phyloP scores from a whole-genome alignment of 2,888 invertebrate species.

The Nowickia ferox region DNA sequence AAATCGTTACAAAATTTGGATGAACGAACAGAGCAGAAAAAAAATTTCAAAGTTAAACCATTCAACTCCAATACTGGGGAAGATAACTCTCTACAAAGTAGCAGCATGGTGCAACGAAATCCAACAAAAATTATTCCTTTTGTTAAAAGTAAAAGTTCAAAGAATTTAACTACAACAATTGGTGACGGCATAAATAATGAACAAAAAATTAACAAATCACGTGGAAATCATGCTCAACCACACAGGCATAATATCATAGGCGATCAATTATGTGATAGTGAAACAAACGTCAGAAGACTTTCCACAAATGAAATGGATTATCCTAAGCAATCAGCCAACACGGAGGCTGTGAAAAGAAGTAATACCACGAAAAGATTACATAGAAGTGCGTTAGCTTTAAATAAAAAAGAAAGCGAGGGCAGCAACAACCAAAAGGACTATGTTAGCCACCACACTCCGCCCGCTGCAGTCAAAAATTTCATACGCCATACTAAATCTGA shows the following conservation, averaged over 20 bases:
- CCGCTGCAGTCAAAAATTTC: slow-evolving; percentile 17
- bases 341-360: slow-evolving; percentile 42
- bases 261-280: slow-evolving; percentile 18
- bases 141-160: slow-evolving; percentile 63
- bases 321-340: neutral
- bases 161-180: slow-evolving; percentile 19
- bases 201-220: slow-evolving; percentile 28
- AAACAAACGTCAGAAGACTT: slow-evolving; percentile 35
- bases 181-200: slow-evolving; percentile 18
- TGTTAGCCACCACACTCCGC: slow-evolving; percentile 14
- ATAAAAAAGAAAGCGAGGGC: slow-evolving; percentile 59
- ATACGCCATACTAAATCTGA: slow-evolving; percentile 72
- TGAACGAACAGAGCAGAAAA: slow-evolving; percentile 68
- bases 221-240: slow-evolving; percentile 15
- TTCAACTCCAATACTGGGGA: slow-evolving; percentile 37
- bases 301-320: slow-evolving; percentile 21
- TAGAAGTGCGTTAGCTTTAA: slow-evolving; percentile 69
- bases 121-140: slow-evolving; percentile 61
- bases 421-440: slow-evolving; percentile 34
- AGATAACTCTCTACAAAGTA: slow-evolving; percentile 48
- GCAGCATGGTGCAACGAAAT: slow-evolving; percentile 43
- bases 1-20: slow-evolving; percentile 22
- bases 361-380: slow-evolving; percentile 57
- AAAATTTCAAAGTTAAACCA: slow-evolving; percentile 63
- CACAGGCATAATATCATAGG: slow-evolving; percentile 2